A percentile compares a stretch with the other conserved stretches of the same genome.
Conservation (phyloP, 92 coral and sea anemone species). For the Bergia puertoricense region DNA sequence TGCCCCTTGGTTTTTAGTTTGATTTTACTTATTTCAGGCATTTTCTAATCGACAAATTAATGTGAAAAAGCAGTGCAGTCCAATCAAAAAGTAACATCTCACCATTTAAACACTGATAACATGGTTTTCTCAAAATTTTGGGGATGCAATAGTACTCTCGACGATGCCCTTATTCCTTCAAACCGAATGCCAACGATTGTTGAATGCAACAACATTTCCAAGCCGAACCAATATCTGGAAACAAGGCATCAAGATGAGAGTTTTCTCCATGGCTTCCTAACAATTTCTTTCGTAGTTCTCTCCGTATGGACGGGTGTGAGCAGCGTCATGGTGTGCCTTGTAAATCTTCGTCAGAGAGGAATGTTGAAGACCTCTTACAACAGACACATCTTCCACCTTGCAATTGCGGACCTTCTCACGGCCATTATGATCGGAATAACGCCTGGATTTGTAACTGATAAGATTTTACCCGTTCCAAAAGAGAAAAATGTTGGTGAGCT, state of each 20-base stretch:
- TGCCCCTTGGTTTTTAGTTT: too few relatives aligned
- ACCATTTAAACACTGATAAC: not conserved
- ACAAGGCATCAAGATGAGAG: not conserved
- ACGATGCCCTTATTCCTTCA: not conserved
- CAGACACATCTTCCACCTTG: constrained; percentile 57
- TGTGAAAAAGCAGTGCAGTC: not conserved
- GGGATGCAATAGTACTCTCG: not conserved
- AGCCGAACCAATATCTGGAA: not conserved
- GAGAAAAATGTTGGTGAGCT: constrained; percentile 44
- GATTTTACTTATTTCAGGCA: too few relatives aligned
- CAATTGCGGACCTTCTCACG: constrained; percentile 57
- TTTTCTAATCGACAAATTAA: too few relatives aligned
- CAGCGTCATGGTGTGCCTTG: constrained; percentile 58
- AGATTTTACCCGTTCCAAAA: constrained; percentile 37
- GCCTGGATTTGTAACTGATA: constrained; percentile 61
- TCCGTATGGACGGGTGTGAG: constrained; percentile 46
- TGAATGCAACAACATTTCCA: constrained; percentile 5
- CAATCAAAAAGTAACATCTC: not conserved
- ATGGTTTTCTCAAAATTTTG: not conserved
- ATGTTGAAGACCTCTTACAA: constrained; percentile 62
- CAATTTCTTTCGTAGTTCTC: constrained; percentile 39
- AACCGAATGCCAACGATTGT: not conserved
- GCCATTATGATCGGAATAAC: constrained; percentile 52
- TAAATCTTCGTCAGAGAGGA: constrained; percentile 49
- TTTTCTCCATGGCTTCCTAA: constrained; percentile 23